A percentile compares a stretch with the other conserved stretches of the same genome.
Conservation (phyloP, 2,888 invertebrate species). For the Heliconius erato region DNA sequence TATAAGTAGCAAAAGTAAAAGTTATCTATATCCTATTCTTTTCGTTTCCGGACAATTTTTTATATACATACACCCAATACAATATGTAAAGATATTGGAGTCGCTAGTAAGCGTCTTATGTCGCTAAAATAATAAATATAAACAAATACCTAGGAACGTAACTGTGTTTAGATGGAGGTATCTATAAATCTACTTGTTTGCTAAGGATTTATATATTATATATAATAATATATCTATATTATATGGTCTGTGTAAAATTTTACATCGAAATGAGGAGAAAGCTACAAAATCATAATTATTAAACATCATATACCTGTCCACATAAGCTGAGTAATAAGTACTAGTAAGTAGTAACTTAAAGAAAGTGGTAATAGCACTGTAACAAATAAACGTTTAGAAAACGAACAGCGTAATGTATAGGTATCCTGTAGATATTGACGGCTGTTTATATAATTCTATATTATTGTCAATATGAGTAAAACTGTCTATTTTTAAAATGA, state of each 20-base stretch:
- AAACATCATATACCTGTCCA: background rate
- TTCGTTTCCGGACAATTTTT: slow-evolving; percentile 22
- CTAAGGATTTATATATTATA: background rate
- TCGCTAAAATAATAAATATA: no score
- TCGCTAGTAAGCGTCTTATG: no score
- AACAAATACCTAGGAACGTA: no score
- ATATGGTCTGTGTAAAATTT: background rate
- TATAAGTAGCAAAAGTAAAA: slow-evolving; percentile 28
- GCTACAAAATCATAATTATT: background rate
- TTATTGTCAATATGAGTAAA: background rate
- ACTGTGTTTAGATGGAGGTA: background rate
- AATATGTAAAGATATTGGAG: no score
- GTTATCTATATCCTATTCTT: slow-evolving; percentile 11
- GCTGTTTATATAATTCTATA: background rate
- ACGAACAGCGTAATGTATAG: background rate
- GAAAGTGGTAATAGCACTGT: slow-evolving; percentile 16
- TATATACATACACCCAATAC: no score
- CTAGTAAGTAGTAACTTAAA: background rate
- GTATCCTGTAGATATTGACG: background rate
- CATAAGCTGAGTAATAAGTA: background rate
- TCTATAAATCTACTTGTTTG: background rate
- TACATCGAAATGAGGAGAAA: background rate
- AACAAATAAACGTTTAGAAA: slow-evolving; percentile 8
- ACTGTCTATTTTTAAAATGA: background rate
- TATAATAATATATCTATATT: background rate